Evolutionary conservation across 2,113 vertebrate species (phyloP), one percentile per base, ranked within the genome.

Genomic region (Elaphurus davidianus): DNA sequence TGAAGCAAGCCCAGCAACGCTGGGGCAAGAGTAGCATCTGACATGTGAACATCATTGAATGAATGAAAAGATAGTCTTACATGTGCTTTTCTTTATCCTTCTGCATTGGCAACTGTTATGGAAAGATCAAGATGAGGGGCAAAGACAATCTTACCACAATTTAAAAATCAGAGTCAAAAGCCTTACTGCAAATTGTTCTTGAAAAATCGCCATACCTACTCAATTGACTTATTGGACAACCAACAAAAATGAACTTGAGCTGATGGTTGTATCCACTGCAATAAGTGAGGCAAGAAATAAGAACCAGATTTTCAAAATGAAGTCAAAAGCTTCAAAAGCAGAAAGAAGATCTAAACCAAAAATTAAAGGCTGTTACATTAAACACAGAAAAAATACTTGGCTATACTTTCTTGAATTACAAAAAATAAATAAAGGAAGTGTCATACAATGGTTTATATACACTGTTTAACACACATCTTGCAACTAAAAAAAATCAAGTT

Each of bases 341-440:
- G 45, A 87, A 92, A 82, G 40, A 50, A 87, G 23, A 76, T 47
- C n/a, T 59, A 86, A 97, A 67, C 23, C 28, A 55, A 87, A 84
- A 97, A 52, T 55, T 88, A 95, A 90, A 94, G 91, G 84, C 50
- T 60, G 36, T 79, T 43, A 84, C 36, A 57, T 45, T 87, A 90
- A 94, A 92, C 40, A 76, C 23, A 76, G 36, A 45, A 43, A 76
- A 83, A 47, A 36, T 4, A 40, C n/a, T 40, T 4, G 28, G 12
- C 92, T 93, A 52, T 55, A 45, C 21, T 91, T 94, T 64, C 4
- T 27, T 33, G 33, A 85, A 59, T 88, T 91, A 91, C 33, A 97
- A 93, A 97, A 96, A 93, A 97, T 62, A 97, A 97, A 97, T 76
- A 84, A 78, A 91, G 96, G 89, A 97, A 97, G 52, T 45, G 14